Percentiles rank a stretch among this genome's conserved stretches.
Evolutionary conservation across 1,140 invertebrate genomes (phyloP).

Genomic region (Diorhabda elongata): DNA sequence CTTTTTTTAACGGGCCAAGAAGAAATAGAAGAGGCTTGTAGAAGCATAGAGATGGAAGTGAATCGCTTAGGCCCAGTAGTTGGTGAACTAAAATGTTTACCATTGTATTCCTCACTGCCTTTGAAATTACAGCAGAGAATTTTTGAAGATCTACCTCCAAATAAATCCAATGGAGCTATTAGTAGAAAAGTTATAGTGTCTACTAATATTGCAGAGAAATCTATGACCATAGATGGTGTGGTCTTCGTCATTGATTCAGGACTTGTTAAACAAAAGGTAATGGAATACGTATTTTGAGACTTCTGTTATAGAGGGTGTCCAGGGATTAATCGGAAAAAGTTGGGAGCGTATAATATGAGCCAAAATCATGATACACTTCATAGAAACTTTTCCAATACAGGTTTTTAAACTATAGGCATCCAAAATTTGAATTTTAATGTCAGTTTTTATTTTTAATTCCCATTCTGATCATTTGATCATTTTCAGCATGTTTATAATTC

Average conservation of each 20-base stretch:
- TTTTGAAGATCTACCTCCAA: conserved; percentile 92
- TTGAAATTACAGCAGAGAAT: conserved; percentile 97
- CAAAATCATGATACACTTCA: too few species aligned
- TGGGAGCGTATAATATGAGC: too few species aligned
- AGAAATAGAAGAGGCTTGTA: conserved; percentile 99
- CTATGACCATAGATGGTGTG: conserved; percentile 98
- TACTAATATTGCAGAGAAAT: conserved; percentile 99
- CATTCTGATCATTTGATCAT: too few species aligned
- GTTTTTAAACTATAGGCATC: too few species aligned
- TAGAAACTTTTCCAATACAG: too few species aligned
- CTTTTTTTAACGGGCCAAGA: conserved; percentile 93
- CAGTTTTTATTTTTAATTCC: too few species aligned
- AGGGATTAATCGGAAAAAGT: too few species aligned
- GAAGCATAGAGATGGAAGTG: conserved; percentile 93
- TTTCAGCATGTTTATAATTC: too few species aligned
- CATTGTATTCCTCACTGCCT: conserved; percentile 95
- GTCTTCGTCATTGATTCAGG: conserved; percentile 99
- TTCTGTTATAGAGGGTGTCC: too few species aligned
- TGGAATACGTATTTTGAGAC: too few species aligned
- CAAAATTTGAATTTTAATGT: too few species aligned
- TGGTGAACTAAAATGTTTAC: conserved; percentile 97
- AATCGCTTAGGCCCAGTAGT: conserved; percentile 95
- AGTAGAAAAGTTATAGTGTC: conserved; percentile 96
- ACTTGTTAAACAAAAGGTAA: conserved; percentile 94
- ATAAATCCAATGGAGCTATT: conserved; percentile 89